phyloP scores from a whole-genome alignment of 2,797 vertebrate genomes.

The Diplodus sargus region DNA sequence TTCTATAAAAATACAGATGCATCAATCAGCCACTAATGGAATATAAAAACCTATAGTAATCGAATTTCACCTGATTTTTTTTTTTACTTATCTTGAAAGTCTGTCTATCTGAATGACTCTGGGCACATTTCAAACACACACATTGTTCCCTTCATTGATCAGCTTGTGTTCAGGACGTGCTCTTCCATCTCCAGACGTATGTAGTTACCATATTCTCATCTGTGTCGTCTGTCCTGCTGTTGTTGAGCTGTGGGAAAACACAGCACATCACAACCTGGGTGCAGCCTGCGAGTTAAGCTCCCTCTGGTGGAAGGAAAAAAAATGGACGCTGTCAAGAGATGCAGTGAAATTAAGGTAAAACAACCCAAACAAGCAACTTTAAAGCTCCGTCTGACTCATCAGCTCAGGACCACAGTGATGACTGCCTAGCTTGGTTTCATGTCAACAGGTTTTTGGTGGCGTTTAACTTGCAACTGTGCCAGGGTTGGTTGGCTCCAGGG shows the following conservation, averaged over 20 bases:
- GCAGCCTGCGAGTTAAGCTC: constrained; percentile 19
- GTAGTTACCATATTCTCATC: not conserved
- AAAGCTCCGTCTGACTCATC: not conserved
- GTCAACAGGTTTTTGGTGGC: not conserved
- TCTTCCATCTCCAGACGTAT: too few relatives aligned
- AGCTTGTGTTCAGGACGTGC: too few relatives aligned
- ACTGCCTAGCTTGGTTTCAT: not conserved
- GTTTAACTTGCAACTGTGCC: not conserved
- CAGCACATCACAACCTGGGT: not conserved
- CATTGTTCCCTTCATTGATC: not conserved
- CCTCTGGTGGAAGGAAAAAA: constrained; percentile 43
- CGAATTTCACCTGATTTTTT: not conserved
- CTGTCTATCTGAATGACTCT: not conserved
- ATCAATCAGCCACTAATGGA: not conserved
- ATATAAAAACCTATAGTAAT: not conserved
- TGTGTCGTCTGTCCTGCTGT: not conserved
- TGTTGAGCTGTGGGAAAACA: constrained; percentile 1
- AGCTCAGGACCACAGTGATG: not conserved
- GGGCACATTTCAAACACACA: not conserved
- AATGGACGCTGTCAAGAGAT: not conserved
- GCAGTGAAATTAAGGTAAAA: not conserved
- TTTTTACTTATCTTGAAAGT: not conserved
- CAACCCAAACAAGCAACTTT: not conserved
- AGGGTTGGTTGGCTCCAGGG: not conserved
- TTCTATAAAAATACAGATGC: not conserved